Evolutionary conservation across 1,140 invertebrate species (phyloP).

Genomic region (Drosophila equinoxialis): DNA sequence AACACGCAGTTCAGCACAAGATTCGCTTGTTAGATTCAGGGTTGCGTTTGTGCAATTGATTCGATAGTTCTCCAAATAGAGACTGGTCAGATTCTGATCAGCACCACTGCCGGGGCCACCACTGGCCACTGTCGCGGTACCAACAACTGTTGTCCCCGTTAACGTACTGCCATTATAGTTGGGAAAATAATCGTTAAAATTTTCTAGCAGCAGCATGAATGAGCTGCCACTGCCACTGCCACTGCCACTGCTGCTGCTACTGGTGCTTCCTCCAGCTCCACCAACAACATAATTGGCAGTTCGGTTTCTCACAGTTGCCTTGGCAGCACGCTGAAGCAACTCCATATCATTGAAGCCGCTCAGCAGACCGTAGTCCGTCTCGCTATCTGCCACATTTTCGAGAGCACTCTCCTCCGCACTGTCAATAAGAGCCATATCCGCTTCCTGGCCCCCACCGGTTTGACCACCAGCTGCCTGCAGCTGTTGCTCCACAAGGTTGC

Average conservation of each 20-base stretch:
- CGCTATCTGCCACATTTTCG: conserved; percentile 60
- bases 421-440: conserved; percentile 73
- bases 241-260: background rate
- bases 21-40: conserved; percentile 58
- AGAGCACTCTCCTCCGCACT: conserved; percentile 75
- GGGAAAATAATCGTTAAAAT: conserved; percentile 86
- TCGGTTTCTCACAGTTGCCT: conserved; percentile 40
- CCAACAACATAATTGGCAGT: conserved; percentile 35
- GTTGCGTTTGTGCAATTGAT: conserved; percentile 66
- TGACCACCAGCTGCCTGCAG: conserved; percentile 32
- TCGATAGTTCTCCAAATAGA: conserved; percentile 67
- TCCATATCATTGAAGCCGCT: conserved; percentile 62
- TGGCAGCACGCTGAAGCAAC: conserved; percentile 47
- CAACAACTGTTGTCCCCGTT: conserved; percentile 59
- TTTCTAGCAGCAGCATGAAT: conserved; percentile 85
- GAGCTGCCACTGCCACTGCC: conserved; percentile 76
- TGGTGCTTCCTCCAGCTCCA: background rate
- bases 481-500: conserved; percentile 69
- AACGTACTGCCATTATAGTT: conserved; percentile 80
- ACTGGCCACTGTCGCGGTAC: conserved; percentile 28
- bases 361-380: conserved; percentile 68
- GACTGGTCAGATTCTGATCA: conserved; percentile 64
- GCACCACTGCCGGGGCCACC: conserved; percentile 20
- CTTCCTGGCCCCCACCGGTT: conserved; percentile 20
- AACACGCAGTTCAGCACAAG: conserved; percentile 58